phyloP scores from a whole-genome alignment of 2,888 invertebrate species.

The Caenorhabditis becei region DNA sequence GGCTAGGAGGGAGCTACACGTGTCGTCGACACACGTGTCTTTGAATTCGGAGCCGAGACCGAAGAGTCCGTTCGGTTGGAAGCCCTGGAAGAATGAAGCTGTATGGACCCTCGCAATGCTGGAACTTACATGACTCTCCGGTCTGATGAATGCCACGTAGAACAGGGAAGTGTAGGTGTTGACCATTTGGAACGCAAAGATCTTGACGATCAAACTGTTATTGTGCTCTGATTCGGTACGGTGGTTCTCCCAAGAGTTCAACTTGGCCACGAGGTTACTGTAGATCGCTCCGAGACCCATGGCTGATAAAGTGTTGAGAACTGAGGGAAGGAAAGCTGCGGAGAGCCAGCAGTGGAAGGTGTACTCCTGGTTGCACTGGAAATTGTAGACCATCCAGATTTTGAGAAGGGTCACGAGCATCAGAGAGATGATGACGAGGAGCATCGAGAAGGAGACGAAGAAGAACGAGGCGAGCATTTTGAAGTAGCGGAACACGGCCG shows the following conservation, averaged over 20 bases:
- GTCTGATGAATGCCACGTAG: conserved; percentile 84
- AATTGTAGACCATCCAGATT: conserved; percentile 60
- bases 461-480: conserved; percentile 63
- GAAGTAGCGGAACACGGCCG: conserved; percentile 72
- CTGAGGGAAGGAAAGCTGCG: conserved; percentile 82
- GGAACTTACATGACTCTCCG: conserved; percentile 78
- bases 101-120: no score
- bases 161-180: conserved; percentile 84
- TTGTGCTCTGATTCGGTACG: conserved; percentile 83
- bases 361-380: conserved; percentile 63
- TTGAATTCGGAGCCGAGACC: conserved; percentile 81
- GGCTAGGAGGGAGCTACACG: conserved; percentile 83
- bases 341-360: conserved; percentile 74
- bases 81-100: conserved; percentile 66
- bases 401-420: conserved; percentile 70
- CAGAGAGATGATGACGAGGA: conserved; percentile 67
- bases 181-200: conserved; percentile 84
- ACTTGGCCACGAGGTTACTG: conserved; percentile 81
- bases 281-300: conserved; percentile 82
- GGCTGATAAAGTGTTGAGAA: conserved; percentile 83
- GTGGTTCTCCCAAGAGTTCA: conserved; percentile 83
- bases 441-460: conserved; percentile 65
- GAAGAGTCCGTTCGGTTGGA: conserved; percentile 77
- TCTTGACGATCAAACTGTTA: conserved; percentile 83
- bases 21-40: conserved; percentile 82